Base-by-base conservation (phyloP, 92 coral and sea anemone species). In the Anthopleura xanthogrammica region DNA sequence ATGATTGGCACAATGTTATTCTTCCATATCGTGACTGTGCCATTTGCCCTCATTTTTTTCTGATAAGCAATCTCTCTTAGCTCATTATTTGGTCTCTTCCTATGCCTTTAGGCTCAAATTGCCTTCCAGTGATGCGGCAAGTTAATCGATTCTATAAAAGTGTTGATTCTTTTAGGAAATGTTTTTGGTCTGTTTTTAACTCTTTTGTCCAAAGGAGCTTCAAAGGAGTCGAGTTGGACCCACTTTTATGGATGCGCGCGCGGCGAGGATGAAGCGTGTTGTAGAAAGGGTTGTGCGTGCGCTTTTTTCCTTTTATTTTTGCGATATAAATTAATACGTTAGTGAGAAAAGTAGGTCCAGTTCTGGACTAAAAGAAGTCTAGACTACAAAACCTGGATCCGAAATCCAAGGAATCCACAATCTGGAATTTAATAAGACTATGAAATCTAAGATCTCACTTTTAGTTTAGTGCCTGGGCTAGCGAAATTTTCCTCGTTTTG, bases 111-210 rank as follows among this genome's bases (percentile, higher is more conserved):
- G 70, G 70, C 70, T 62, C 11, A 12, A 62, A 1, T 62, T 62
- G 70, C 70, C 70, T 62, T 62, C 70, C 36, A 62, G 70, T 62
- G 70, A 62, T 20, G 70, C 70, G 70, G 70, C 29, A 62, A 62
- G 24, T 62, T 62, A 62, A 20, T 62, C 12, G 70, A 62, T 62
- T n/a, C 70, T 62, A n/a, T n/a, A 62, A 62, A 62, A 20, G 70
- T 20, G 24, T 20, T 20, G 2, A 62, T 62, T 62, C 70, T 20
- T n/a, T 62, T 20, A 62, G 70, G 70, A 62, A 62, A 62, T 62
- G 70, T 62, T 62, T 23, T 62, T 62, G 39, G 11, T n/a, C 23
- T n/a, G 70, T 1, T 62, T 62, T 54, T 62, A 20, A 62, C 24
- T 14, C 13, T 62, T 62, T 4, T 20, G 70, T 29, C 29, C 39